phyloP scores from a whole-genome alignment of 2,888 invertebrate species.

The Phaonia tiefii region DNA sequence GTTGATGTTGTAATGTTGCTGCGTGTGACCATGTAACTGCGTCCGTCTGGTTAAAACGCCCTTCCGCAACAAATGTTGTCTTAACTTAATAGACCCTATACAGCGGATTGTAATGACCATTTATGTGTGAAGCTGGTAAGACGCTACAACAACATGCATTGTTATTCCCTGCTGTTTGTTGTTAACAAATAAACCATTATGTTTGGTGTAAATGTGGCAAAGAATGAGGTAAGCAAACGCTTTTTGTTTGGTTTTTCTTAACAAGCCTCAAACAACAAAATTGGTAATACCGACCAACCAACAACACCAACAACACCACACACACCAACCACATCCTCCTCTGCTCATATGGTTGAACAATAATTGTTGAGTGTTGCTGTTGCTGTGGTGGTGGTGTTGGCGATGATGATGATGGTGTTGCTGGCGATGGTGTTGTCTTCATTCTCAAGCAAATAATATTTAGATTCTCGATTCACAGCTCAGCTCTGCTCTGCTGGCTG shows the following conservation, averaged over 20 bases:
- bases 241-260: too few species aligned
- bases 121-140: constrained; percentile 1
- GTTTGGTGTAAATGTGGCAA: not conserved
- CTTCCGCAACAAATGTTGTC: constrained; percentile 33
- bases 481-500: constrained; percentile 22
- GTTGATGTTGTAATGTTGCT: not conserved
- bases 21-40: not conserved
- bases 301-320: not conserved
- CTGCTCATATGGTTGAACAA: too few species aligned
- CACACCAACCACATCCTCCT: too few species aligned
- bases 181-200: constrained; percentile 24
- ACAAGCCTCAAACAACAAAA: constrained; percentile 3
- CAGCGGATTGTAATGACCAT: constrained; percentile 17
- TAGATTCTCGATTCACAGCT: constrained; percentile 20
- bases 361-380: too few species aligned
- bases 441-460: constrained; percentile 34
- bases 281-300: constrained; percentile 21
- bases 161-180: too few species aligned
- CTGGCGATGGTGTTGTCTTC: constrained; percentile 17
- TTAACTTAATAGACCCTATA: constrained; percentile 27
- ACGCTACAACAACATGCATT: not conserved
- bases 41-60: constrained; percentile 19
- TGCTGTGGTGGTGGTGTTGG: too few species aligned
- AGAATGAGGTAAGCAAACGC: not conserved
- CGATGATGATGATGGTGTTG: too few species aligned